These are phyloP conservation scores for Saxicola maurus DNA, from an alignment of 2,797 vertebrate species.

Conservation along the genomic window DNA sequence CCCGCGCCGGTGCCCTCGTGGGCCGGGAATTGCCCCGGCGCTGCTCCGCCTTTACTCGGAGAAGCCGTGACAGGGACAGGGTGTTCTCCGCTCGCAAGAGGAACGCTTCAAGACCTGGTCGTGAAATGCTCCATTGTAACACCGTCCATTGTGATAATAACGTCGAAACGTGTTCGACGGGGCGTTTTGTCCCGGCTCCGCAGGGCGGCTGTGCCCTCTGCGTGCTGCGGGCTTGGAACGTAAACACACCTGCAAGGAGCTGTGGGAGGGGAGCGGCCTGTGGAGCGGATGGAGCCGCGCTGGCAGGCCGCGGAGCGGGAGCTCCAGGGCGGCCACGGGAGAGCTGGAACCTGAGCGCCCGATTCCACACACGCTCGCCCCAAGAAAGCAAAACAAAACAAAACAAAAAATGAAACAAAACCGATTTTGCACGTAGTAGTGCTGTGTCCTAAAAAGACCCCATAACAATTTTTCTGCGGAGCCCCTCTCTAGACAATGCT, in stretches of 20 bases:
- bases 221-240: background rate
- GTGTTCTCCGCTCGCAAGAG: background rate
- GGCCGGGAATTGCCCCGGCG: rapidly evolving
- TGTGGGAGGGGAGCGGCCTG: rapidly evolving
- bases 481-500: rapidly evolving
- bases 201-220: background rate
- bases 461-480: background rate
- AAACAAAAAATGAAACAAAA: too few species aligned
- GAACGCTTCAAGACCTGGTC: too few species aligned
- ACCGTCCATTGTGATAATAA: too few species aligned
- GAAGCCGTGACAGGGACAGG: background rate
- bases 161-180: background rate
- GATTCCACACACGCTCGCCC: too few species aligned
- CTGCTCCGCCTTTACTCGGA: background rate
- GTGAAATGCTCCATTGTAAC: rapidly evolving
- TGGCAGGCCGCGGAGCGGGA: background rate
- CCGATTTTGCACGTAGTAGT: background rate
- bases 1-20: too few species aligned
- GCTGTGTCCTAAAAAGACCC: background rate
- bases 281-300: background rate
- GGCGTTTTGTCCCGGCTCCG: background rate
- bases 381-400: too few species aligned
- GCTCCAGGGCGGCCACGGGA: too few species aligned
- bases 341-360: background rate
- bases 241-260: background rate